phyloP scores from a whole-genome alignment of 2,888 invertebrate species.

The Petrophora chlorosata region DNA sequence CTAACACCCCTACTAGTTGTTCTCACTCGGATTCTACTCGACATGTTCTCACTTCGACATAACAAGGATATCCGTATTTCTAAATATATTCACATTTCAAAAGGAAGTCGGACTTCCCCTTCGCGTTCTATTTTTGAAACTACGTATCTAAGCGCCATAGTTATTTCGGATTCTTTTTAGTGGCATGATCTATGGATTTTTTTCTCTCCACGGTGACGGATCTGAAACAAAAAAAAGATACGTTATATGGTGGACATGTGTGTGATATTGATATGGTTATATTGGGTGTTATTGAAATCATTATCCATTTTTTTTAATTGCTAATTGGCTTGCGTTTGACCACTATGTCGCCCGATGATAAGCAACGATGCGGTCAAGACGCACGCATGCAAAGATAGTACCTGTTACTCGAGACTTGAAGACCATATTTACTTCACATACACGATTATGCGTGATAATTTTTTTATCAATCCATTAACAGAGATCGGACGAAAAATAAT shows the following conservation, averaged over 20 bases:
- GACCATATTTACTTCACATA: too few relatives aligned
- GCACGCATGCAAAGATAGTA: too few relatives aligned
- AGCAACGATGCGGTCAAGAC: too few relatives aligned
- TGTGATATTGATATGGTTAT: neutral
- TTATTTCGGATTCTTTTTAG: slow-evolving; percentile 49
- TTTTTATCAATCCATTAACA: too few relatives aligned
- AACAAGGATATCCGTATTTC: slow-evolving; percentile 58
- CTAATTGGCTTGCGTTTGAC: too few relatives aligned
- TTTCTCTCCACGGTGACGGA: slow-evolving; percentile 10
- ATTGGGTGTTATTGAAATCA: neutral
- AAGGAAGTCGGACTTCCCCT: slow-evolving; percentile 64
- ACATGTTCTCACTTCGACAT: slow-evolving; percentile 57
- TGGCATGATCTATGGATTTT: slow-evolving; percentile 14
- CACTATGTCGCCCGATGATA: too few relatives aligned
- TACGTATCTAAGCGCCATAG: slow-evolving; percentile 62
- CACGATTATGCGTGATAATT: too few relatives aligned
- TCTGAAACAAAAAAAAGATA: slow-evolving; percentile 33
- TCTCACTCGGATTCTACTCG: slow-evolving; percentile 51
- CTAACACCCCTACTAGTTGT: slow-evolving; percentile 68
- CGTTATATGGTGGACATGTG: neutral
- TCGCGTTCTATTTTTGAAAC: slow-evolving; percentile 54
- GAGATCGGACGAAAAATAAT: too few relatives aligned
- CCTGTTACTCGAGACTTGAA: too few relatives aligned
- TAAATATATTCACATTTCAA: slow-evolving; percentile 67
- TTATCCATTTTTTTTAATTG: too few relatives aligned